Conservation (phyloP, 1,140 invertebrate species). For the Ruditapes philippinarum region DNA sequence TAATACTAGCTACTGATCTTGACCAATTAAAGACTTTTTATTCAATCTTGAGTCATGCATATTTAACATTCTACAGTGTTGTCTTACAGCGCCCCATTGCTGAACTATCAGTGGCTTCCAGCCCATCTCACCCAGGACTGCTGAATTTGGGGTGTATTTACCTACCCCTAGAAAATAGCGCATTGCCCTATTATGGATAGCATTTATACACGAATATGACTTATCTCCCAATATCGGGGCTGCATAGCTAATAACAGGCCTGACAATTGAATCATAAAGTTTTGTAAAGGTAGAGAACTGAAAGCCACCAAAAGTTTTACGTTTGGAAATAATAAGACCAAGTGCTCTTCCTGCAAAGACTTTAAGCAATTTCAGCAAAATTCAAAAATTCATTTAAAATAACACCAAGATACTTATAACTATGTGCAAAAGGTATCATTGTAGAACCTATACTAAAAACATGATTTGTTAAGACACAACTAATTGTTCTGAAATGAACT, state of each 20-base stretch:
- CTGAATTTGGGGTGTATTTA: neutral
- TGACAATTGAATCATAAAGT: neutral
- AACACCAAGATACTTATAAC: conserved; percentile 58
- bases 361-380: neutral
- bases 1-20: neutral
- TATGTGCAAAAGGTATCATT: neutral
- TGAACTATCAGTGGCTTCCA: neutral
- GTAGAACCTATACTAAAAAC: neutral
- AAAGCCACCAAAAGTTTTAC: conserved; percentile 25
- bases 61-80: neutral
- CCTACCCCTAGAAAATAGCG: conserved; percentile 33
- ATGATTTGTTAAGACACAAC: neutral
- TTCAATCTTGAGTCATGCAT: neutral
- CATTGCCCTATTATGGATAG: conserved; percentile 44
- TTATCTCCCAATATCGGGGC: conserved; percentile 32
- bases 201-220: neutral
- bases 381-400: conserved; percentile 40
- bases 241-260: conserved; percentile 42
- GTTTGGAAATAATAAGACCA: conserved; percentile 44
- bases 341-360: conserved; percentile 3
- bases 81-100: neutral
- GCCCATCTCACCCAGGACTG: conserved; percentile 12
- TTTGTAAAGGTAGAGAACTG: neutral
- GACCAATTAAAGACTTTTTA: neutral
- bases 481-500: conserved; percentile 39